Conservation (phyloP, 2,113 vertebrate genomes). For the human region DNA sequence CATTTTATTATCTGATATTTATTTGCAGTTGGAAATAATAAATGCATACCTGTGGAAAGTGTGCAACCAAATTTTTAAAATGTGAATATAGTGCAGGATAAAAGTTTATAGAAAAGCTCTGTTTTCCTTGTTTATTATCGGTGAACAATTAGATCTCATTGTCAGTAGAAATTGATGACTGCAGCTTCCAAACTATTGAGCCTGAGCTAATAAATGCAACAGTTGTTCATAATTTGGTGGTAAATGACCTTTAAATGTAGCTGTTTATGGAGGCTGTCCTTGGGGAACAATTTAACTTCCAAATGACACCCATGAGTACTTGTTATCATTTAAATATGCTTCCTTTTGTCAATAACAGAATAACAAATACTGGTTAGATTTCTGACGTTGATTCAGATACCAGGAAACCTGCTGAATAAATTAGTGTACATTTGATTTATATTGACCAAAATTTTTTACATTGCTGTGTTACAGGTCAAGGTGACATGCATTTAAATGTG, state of each 20-base stretch:
- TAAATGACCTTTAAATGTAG: constrained; percentile 88
- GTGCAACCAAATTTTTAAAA: constrained; percentile 35
- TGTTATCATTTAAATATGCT: constrained; percentile 90
- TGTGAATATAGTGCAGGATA: neutral
- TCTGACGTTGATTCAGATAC: constrained; percentile 88
- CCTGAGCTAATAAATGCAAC: constrained; percentile 88
- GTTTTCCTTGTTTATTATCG: constrained; percentile 69
- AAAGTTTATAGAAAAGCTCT: constrained; percentile 58
- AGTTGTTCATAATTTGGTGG: constrained; percentile 88
- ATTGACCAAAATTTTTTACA: constrained; percentile 86
- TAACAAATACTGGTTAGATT: constrained; percentile 89
- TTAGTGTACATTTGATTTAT: constrained; percentile 86
- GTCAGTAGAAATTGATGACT: constrained; percentile 85
- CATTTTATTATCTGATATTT: neutral
- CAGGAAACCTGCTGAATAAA: constrained; percentile 86
- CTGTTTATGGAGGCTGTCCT: constrained; percentile 79
- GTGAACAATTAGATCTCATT: constrained; percentile 79
- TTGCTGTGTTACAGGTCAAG: constrained; percentile 85
- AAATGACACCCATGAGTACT: constrained; percentile 86
- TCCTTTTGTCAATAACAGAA: constrained; percentile 88
- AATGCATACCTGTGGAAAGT: neutral
- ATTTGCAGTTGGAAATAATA: neutral
- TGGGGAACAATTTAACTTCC: constrained; percentile 87
- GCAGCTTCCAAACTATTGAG: constrained; percentile 81
- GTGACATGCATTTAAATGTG: constrained; percentile 85